A percentile compares a stretch with the other conserved stretches of the same genome.
These are phyloP conservation scores for Gastracanthus pulcherrimus DNA, from an alignment of 2,888 invertebrate genomes.

Conservation along the genomic window DNA sequence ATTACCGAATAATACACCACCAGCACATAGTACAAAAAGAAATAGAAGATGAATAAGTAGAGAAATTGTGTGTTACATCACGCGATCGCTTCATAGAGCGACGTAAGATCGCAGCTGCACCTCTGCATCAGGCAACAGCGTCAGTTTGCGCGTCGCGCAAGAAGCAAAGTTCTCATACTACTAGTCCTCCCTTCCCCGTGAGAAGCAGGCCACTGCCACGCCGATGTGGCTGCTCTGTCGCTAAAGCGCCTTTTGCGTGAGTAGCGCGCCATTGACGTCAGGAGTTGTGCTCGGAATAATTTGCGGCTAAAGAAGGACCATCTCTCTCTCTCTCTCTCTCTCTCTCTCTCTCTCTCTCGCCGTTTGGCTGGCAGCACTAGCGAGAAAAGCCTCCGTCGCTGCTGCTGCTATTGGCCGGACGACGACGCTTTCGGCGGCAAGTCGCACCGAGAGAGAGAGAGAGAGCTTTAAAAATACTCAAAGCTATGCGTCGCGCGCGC, in stretches of 20 bases:
- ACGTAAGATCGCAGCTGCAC: too few species aligned
- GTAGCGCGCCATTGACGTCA: slow-evolving; percentile 39
- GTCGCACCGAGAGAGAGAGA: too few species aligned
- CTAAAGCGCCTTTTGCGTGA: slow-evolving; percentile 6
- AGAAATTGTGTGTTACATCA: not conserved
- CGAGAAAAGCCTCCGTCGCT: not conserved
- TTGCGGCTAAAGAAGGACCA: slow-evolving; percentile 34
- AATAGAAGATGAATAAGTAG: not conserved
- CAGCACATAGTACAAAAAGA: not conserved
- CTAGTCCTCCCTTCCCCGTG: not conserved
- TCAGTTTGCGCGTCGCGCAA: not conserved
- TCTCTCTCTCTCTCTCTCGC: too few species aligned
- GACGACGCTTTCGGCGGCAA: too few species aligned
- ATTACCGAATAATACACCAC: not conserved
- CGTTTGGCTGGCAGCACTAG: not conserved
- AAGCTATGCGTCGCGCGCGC: not conserved
- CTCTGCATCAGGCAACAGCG: not conserved
- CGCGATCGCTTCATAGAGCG: not conserved
- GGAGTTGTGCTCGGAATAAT: slow-evolving; percentile 42
- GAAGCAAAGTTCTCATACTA: slow-evolving; percentile 1
- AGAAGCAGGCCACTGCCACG: too few species aligned
- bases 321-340: too few species aligned
- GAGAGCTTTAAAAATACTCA: slow-evolving; percentile 40
- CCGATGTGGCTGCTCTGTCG: too few species aligned
- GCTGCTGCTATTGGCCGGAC: too few species aligned